Evolutionary conservation across 1,140 invertebrate genomes (phyloP).

Genomic region (Wiebesia pumilae): DNA sequence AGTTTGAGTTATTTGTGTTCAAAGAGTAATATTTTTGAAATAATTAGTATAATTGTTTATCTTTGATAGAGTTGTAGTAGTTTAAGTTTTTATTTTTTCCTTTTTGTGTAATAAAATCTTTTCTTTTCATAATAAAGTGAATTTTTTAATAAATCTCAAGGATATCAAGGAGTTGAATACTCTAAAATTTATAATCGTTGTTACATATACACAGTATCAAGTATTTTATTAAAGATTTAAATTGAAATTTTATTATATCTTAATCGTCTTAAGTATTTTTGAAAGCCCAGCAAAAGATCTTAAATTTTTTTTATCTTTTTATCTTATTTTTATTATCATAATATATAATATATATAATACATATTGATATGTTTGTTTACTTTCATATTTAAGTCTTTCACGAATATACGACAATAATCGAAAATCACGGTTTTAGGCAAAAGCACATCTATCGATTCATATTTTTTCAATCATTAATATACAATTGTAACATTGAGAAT

Average conservation of each 20-base stretch:
- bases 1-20: too few species aligned
- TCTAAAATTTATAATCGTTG: too few species aligned
- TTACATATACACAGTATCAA: background rate
- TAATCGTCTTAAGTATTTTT: background rate
- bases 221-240: background rate
- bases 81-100: too few species aligned
- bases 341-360: slow-evolving; percentile 40
- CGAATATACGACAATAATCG: background rate
- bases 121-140: too few species aligned
- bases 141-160: too few species aligned
- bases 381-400: background rate
- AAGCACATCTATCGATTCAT: too few species aligned
- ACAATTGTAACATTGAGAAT: background rate
- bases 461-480: too few species aligned
- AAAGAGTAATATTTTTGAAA: too few species aligned
- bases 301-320: slow-evolving; percentile 5
- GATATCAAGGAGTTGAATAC: too few species aligned
- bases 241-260: background rate
- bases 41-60: too few species aligned
- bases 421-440: background rate
- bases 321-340: background rate
- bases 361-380: slow-evolving; percentile 44
- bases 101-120: too few species aligned
- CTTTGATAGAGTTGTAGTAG: too few species aligned
- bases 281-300: slow-evolving; percentile 24